Base-by-base conservation (phyloP, 2,113 vertebrate genomes). In the Eudyptes chrysolophus region DNA sequence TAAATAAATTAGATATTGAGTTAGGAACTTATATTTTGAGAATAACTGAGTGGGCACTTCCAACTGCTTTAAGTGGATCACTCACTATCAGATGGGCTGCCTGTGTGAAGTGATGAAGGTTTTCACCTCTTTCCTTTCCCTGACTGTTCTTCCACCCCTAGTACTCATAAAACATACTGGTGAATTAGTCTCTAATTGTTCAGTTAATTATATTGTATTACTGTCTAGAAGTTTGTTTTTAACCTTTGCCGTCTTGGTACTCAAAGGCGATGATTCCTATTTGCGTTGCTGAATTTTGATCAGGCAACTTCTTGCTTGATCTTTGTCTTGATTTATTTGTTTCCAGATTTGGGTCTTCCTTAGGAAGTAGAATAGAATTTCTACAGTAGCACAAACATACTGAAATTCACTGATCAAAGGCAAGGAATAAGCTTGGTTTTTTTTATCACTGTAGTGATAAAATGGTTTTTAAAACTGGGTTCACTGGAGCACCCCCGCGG, bases 401-500 rank as follows among this genome's bases (percentile, higher is more conserved):
- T 62, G 19, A 54, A 65, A 48, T 54, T 55, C 15, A 60, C 4
- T 60, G 29, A 19, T 29, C 3, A 65, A 52, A 55, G 16, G 7
- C 19, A 60, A 77, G 6, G 13, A 71, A 30, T 48, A 84, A 64
- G 7, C 4, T 57, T 3, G 42, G 6, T 1, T 42, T 42, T 42
- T 42, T 42, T 42, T 16, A 42, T 42, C 42, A 38, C 3, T 34
- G 16, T 14, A 36, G 15, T n/a, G 15, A 49, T 22, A 86, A 58
- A 62, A 60, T 25, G 1, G 2, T 16, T 75, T 77, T 66, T n/a
- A 78, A 78, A 70, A 46, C 2, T 64, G 44, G 2, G 1, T 55
- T 87, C 49, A 38, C 2, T 32, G 13, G 13, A 46, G 0, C 40
- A 52, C 9, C 7, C 16, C 4, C 0, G 0, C 44, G 44, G 19